Evolutionary conservation across 2,888 invertebrate species (phyloP), one percentile per base, ranked within the genome.

Genomic region (Nemoura dubitans): DNA sequence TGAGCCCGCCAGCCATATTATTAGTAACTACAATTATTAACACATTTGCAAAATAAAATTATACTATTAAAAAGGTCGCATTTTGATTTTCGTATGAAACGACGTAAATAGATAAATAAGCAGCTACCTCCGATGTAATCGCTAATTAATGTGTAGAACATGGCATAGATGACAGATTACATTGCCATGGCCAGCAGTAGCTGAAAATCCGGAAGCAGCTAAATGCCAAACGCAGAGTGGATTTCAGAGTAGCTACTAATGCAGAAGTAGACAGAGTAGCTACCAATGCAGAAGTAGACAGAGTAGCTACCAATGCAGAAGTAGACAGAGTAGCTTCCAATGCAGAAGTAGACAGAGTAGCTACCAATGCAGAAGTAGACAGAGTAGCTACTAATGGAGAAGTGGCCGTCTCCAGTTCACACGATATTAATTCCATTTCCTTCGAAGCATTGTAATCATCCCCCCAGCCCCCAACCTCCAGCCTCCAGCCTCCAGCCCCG

Each of bases 351-450:
- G n/a, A n/a, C n/a, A n/a, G n/a, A n/a, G n/a, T n/a, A n/a, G n/a
- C n/a, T n/a, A n/a, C n/a, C n/a, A n/a, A n/a, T 2, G 27, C 28
- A 78, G 28, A 10, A 78, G 78, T 16, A 2, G 27, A 7, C 27
- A 26, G 78, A 78, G 78, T 25, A 27, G 28, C 10, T 26, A 78
- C 10, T 26, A 78, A 78, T 78, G 27, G 1, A 27, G 26, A 78
- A 25, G 28, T 28, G 25, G 16, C 25, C 27, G 28, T 78, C 28
- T 10, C 78, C 28, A 81, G 30, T 81, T 81, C 81, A 81, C 81
- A 81, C 81, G 81, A 30, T 30, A 81, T 81, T 29, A 81, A 28
- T 81, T 81, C 81, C 81, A 81, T 81, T 81, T 81, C 81, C 81
- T 81, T 81, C 81, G 27, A n/a, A 21, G 6, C 28, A 27, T 30